Base-by-base conservation (phyloP, 2,888 invertebrate species). In the Ceramica pisi region DNA sequence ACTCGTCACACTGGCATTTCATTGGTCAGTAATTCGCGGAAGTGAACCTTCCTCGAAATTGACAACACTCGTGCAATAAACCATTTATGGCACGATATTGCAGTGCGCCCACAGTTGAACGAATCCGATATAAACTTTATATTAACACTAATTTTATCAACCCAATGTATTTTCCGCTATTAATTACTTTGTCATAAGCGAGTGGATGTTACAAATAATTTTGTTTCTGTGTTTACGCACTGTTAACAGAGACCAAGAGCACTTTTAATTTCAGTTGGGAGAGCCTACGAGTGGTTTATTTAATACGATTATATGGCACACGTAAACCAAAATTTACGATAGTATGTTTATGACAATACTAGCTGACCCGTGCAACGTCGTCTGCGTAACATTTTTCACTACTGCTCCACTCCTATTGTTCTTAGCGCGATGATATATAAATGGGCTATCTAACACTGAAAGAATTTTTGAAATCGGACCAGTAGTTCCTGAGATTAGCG, bases 21-120 rank as follows among this genome's bases (percentile, higher is more conserved):
- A 92, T 92, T 92, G 93, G 93, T 90, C 93, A 92, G 91, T 92
- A 91, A 91, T 91, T 91, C 90, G 88, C 87, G 89, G 91, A 91
- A 92, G 91, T 91, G 89, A 90, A 90, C 90, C 91, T 91, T 89
- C 90, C 89, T 87, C 87, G 89, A 86, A 91, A 93, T 92, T 93
- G 93, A 93, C 92, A 94, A 91, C 90, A 90, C 87, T 91, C 83
- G 86, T 84, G 89, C 86, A 89, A 92, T 94, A 94, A 94, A 94
- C 87, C 89, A 90, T 93, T 93, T 92, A 86, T 73, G 68, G 50
- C 53, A 51, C 71, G 57, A 86, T 78, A 91, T 89, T 88, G 89
- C 89, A 90, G 83, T 82, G 84, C 84, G 85, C 81, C 88, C 85
- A 83, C 85, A 85, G 82, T 80, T 80, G 69, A 88, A 86, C 87